A percentile compares a stretch with the other conserved stretches of the same genome.
phyloP scores from a whole-genome alignment of 2,797 vertebrate species.

The Darevskia mixta region DNA sequence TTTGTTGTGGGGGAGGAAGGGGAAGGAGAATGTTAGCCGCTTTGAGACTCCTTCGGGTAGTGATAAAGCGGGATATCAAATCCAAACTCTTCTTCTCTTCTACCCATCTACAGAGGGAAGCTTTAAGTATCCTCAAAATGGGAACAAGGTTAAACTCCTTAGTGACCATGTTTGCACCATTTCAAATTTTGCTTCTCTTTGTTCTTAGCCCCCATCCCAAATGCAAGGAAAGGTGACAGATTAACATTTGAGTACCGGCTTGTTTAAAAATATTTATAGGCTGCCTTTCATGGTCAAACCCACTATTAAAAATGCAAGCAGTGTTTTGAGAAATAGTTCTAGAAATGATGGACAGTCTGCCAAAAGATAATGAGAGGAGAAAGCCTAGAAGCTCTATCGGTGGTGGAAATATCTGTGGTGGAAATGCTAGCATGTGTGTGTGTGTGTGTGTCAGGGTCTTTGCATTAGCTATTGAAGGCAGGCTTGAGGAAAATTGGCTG shows the following conservation, averaged over 20 bases:
- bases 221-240: neutral
- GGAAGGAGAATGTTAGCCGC: too few relatives aligned
- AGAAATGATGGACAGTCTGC: neutral
- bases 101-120: too few relatives aligned
- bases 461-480: neutral
- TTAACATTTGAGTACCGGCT: neutral
- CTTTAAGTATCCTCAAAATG: too few relatives aligned
- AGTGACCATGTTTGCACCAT: too few relatives aligned
- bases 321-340: too few relatives aligned
- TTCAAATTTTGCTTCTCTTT: neutral
- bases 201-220: neutral
- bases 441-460: neutral
- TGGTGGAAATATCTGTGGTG: neutral
- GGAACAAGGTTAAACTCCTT: too few relatives aligned
- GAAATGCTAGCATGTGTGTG: neutral
- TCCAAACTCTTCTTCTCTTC: too few relatives aligned
- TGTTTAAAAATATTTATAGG: neutral
- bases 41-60: too few relatives aligned
- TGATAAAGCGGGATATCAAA: too few relatives aligned
- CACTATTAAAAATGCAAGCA: too few relatives aligned
- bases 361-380: neutral
- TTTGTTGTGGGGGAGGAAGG: too few relatives aligned
- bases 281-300: neutral
- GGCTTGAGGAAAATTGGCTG: neutral
- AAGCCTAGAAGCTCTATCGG: neutral